Evolutionary conservation across 2,113 vertebrate genomes (phyloP), one percentile per base, ranked within the genome.

Genomic region (Chiloscyllium plagiosum): DNA sequence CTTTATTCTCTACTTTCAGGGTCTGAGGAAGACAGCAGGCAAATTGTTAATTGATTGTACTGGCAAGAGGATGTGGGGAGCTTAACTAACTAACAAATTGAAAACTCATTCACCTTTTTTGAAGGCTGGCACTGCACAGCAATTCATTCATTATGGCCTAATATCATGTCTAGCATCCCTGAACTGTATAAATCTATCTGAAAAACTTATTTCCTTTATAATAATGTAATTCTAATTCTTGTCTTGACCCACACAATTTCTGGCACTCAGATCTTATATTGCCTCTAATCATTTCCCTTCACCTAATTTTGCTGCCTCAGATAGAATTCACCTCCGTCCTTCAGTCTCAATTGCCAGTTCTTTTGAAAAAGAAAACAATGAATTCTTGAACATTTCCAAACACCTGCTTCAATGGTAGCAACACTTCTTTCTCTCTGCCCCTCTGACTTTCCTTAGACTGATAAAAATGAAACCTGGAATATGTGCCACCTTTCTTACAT

Each of bases 231-330:
- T 50, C 47, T 89, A 89, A 52, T 89, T 83, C 80, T 56, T 89
- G 86, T 89, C 86, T 29, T 89, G 86, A 56, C 86, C 10, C 7
- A 13, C 56, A 12, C 86, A 52, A 52, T 26, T 89, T 56, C 50
- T 29, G 26, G 56, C 47, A 12, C 50, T 50, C 37, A 83, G 37
- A 83, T 33, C n/a, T 83, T 24, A 87, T 33, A 2, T 50, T 56
- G 86, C 86, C 86, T 56, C 86, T 56, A 26, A 50, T 56, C 86
- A 89, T 26, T 89, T 89, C 86, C 24, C 29, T 89, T 89, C 86
- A 89, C 47, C 37, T 22, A 56, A 56, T 56, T 89, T 47, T 89
- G 2, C 50, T 89, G 86, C 50, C 26, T 83, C 80, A 7, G 50
- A 89, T 56, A 26, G 22, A 89, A 26, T 52, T 87, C 47, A 87